Base-by-base conservation (phyloP, 1,140 invertebrate genomes). In the Drosophila arawakana region DNA sequence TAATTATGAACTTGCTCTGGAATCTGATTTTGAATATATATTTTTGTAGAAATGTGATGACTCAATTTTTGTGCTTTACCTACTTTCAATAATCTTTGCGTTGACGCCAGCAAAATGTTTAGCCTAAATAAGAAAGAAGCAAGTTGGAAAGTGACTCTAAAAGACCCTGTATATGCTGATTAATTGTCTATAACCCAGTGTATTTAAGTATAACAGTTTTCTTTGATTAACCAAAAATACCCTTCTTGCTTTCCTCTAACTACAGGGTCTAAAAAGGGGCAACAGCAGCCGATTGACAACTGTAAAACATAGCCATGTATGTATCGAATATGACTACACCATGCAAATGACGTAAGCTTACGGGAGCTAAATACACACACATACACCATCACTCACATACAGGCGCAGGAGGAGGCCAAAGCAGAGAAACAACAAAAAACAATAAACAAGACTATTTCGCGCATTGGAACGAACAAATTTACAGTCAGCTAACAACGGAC, bases 271-370 rank as follows among this genome's bases (percentile, higher is more conserved):
- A 30, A 47, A 66, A 63, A 65, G 13, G n/a, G 74, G 65, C 66
- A 60, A 44, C 68, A 73, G 73, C 60, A 72, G 55, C 73, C 79
- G 76, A 86, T 88, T 86, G 83, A 89, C 83, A 88, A 89, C 73
- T 77, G 76, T 82, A 88, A 88, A 83, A 88, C 84, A 88, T 88
- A 77, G 84, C 83, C 80, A 88, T 68, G 84, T 78, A 75, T 77
- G 73, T 84, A 80, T 55, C 50, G 70, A 73, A 15, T 18, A 57
- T 35, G 30, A 70, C 34, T 55, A 63, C 5, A 50, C 62, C 10
- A 73, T 60, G 80, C 60, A 54, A 65, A 83, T 86, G 82, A 86
- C 82, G 82, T 86, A 86, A 85, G 71, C 75, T 21, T 15, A 67
- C 62, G 69, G 80, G 65, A 79, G 80, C 63, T 30, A 5, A 30